These are phyloP conservation scores for Trachelus tabidus DNA, from an alignment of 2,888 invertebrate genomes.

Conservation along the genomic window DNA sequence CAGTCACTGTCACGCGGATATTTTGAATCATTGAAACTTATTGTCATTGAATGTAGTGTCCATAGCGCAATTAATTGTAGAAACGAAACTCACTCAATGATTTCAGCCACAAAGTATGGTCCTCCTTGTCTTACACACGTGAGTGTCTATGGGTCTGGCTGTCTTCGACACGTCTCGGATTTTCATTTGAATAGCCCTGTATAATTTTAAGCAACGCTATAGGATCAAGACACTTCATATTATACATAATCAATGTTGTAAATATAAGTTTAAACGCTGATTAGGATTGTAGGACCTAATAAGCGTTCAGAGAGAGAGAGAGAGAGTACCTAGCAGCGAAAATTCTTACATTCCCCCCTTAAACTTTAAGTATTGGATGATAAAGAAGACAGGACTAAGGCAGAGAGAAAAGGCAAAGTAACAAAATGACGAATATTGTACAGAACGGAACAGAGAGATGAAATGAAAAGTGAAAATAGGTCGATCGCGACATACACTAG, in stretches of 20 bases:
- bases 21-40: not conserved
- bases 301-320: not conserved
- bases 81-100: not conserved
- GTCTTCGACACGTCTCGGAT: not conserved
- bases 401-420: not conserved
- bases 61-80: not conserved
- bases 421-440: not conserved
- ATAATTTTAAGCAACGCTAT: not conserved
- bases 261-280: conserved; percentile 21
- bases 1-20: not conserved
- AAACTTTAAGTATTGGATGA: not conserved
- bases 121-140: too few relatives aligned
- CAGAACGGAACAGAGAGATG: not conserved
- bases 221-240: conserved; percentile 19
- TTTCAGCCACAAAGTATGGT: not conserved
- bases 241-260: conserved; percentile 39
- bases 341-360: conserved; percentile 34
- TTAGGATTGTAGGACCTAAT: not conserved
- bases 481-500: not conserved
- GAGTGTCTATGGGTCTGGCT: too few relatives aligned
- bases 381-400: not conserved
- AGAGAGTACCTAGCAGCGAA: not conserved
- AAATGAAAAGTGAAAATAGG: not conserved
- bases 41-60: too few relatives aligned
- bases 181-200: not conserved